phyloP scores from a whole-genome alignment of 2,888 invertebrate genomes.

The Apamea anceps region DNA sequence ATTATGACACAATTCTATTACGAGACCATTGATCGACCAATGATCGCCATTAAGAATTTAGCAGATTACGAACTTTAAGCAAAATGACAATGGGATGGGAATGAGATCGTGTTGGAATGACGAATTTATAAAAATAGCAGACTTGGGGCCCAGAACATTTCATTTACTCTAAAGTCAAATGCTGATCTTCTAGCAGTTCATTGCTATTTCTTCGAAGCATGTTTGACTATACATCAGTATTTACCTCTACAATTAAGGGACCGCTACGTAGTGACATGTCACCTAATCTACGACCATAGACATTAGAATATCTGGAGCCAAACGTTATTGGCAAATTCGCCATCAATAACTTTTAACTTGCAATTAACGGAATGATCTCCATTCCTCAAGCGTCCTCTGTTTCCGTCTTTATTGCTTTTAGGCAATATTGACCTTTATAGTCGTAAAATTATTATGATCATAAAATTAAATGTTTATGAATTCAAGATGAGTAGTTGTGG shows the following conservation, averaged over 20 bases:
- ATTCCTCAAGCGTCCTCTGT: constrained; percentile 5
- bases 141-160: neutral
- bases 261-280: neutral
- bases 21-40: too few species aligned
- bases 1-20: too few species aligned
- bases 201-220: neutral
- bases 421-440: constrained; percentile 1
- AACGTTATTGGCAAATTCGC: constrained; percentile 5
- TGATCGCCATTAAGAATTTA: too few species aligned
- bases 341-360: constrained; percentile 30
- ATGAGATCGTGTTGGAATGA: too few species aligned
- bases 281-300: constrained; percentile 11
- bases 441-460: neutral
- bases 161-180: neutral
- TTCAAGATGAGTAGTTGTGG: too few species aligned
- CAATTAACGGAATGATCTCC: constrained; percentile 19
- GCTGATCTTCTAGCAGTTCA: neutral
- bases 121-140: too few species aligned
- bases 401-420: constrained; percentile 5
- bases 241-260: neutral
- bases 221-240: neutral
- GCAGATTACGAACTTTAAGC: too few species aligned
- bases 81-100: too few species aligned
- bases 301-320: constrained; percentile 7
- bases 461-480: neutral